These are phyloP conservation scores for Charina bottae DNA, from an alignment of 2,113 vertebrate species.

Conservation along the genomic window DNA sequence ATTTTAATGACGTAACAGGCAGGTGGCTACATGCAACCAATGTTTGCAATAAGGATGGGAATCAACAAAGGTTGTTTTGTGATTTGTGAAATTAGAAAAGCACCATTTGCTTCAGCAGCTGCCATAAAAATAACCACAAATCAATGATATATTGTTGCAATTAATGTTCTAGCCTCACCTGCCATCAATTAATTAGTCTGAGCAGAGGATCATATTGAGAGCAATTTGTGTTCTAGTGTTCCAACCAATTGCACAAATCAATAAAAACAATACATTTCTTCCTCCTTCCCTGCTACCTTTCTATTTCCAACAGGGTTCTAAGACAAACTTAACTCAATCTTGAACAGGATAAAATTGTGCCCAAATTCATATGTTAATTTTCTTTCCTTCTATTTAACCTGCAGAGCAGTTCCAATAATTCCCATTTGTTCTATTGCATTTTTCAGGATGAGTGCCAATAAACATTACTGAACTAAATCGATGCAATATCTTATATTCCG, in stretches of 20 bases:
- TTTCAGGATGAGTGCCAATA: neutral
- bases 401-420: neutral
- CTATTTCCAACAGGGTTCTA: slow-evolving; percentile 6
- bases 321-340: slow-evolving; percentile 20
- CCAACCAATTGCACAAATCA: slow-evolving; percentile 32
- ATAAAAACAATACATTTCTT: slow-evolving; percentile 32
- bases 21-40: neutral
- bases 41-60: neutral
- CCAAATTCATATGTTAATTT: neutral
- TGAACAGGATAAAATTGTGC: neutral
- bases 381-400: neutral
- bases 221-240: slow-evolving; percentile 30
- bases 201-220: slow-evolving; percentile 39
- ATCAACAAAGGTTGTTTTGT: neutral
- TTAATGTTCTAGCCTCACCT: slow-evolving; percentile 49
- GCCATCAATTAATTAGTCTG: slow-evolving; percentile 52
- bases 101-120: slow-evolving; percentile 8
- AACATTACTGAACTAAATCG: neutral
- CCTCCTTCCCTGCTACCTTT: neutral
- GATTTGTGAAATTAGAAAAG: slow-evolving; percentile 3
- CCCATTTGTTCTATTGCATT: neutral
- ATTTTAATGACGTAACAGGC: neutral
- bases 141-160: slow-evolving; percentile 55
- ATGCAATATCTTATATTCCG: neutral
- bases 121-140: slow-evolving; percentile 31